Percentiles rank a stretch among this genome's conserved stretches.
These are phyloP conservation scores for Cnemophilus loriae DNA, from an alignment of 2,113 vertebrate genomes.

Conservation along the genomic window DNA sequence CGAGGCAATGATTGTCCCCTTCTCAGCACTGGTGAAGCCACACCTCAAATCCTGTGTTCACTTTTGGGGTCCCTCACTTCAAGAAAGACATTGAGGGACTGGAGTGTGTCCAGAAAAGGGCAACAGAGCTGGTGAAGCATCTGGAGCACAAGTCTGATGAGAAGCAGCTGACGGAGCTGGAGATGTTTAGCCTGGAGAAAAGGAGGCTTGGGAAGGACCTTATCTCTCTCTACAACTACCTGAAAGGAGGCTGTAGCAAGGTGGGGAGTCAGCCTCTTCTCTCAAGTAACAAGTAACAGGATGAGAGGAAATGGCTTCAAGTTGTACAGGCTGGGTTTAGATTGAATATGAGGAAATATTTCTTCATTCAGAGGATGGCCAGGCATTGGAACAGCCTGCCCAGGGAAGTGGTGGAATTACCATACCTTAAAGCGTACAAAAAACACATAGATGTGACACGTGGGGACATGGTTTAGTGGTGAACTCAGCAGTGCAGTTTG, in stretches of 20 bases:
- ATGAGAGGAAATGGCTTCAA: neutral
- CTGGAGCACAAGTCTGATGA: neutral
- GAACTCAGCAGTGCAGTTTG: neutral
- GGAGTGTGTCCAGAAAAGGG: rapidly evolving
- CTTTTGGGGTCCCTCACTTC: neutral
- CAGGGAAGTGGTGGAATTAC: neutral
- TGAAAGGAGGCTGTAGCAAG: neutral
- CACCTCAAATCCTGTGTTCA: neutral
- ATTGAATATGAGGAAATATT: neutral
- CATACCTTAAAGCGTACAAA: neutral
- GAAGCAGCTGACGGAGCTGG: neutral
- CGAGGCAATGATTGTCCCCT: neutral
- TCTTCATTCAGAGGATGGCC: neutral
- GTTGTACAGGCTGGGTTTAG: neutral
- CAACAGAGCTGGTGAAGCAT: neutral
- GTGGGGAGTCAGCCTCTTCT: neutral
- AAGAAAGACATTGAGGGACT: neutral
- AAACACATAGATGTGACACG: neutral
- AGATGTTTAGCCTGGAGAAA: neutral
- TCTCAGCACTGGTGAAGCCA: neutral
- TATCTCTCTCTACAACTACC: neutral
- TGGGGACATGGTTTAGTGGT: neutral
- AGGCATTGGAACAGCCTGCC: neutral
- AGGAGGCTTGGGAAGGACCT: neutral
- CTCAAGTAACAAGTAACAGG: neutral